Evolutionary conservation across 2,797 vertebrate species (phyloP).

Genomic region (Denticeps clupeoides): DNA sequence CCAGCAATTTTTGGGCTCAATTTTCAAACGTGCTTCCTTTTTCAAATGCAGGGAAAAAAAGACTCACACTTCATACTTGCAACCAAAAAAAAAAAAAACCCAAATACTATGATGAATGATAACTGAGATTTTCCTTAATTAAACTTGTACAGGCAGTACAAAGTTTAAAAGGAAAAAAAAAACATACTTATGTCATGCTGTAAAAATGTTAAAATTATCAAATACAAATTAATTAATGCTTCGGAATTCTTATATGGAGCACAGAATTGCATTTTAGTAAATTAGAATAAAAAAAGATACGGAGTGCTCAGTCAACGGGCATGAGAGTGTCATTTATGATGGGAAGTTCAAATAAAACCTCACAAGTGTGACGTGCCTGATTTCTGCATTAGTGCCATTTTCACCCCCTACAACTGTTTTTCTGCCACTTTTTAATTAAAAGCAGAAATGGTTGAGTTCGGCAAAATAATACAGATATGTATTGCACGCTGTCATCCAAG

Average conservation of each 20-base stretch:
- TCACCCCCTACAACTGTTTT: conserved; percentile 38
- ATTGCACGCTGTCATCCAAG: conserved; percentile 19
- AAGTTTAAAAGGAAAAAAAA: conserved; percentile 50
- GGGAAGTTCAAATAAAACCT: conserved; percentile 44
- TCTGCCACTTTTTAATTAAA: conserved; percentile 27
- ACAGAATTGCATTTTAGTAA: conserved; percentile 59
- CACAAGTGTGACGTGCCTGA: too few species aligned
- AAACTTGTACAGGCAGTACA: conserved; percentile 55
- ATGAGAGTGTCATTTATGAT: conserved; percentile 44
- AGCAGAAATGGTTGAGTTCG: conserved; percentile 16
- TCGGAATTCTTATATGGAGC: conserved; percentile 46
- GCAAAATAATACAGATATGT: conserved; percentile 30
- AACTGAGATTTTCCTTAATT: conserved; percentile 58
- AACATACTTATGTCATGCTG: conserved; percentile 46
- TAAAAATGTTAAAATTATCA: conserved; percentile 62
- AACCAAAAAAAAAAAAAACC: not conserved
- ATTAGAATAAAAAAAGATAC: conserved; percentile 61
- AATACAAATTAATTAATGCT: conserved; percentile 69
- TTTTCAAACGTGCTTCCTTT: conserved; percentile 36
- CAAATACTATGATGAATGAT: conserved; percentile 36
- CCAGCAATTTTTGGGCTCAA: conserved; percentile 39
- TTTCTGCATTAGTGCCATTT: too few species aligned
- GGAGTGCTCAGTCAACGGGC: conserved; percentile 29
- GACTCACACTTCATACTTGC: not conserved
- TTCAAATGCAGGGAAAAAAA: conserved; percentile 33